phyloP scores from a whole-genome alignment of 2,888 invertebrate species.

The Willowsia nigromaculata region DNA sequence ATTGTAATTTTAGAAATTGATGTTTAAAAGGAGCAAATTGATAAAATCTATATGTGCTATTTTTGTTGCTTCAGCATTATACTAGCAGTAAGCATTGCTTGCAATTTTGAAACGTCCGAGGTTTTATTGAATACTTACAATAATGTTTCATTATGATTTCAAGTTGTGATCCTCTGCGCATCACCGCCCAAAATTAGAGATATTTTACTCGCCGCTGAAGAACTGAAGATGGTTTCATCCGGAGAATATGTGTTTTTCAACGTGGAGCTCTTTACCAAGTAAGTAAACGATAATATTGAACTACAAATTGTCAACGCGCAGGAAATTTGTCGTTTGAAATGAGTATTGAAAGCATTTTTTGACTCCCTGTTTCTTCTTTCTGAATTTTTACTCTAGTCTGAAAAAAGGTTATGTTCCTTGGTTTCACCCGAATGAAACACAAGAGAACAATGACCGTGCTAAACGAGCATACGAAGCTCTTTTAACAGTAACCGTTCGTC shows the following conservation, averaged over 20 bases:
- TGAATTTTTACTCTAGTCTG: slow-evolving; percentile 81
- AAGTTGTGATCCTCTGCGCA: slow-evolving; percentile 97
- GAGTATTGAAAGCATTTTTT: neutral
- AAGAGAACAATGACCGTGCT: slow-evolving; percentile 90
- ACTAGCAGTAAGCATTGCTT: no score
- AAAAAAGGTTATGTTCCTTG: slow-evolving; percentile 88
- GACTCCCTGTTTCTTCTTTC: neutral
- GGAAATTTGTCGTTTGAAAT: neutral
- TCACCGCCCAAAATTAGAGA: slow-evolving; percentile 92
- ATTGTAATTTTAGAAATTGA: no score
- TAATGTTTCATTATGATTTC: neutral
- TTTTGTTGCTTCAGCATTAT: no score
- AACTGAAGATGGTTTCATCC: slow-evolving; percentile 95
- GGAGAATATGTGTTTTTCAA: slow-evolving; percentile 99
- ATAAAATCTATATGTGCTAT: no score
- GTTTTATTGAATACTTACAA: no score
- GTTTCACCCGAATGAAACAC: slow-evolving; percentile 89
- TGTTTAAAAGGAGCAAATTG: no score
- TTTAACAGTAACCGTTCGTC: slow-evolving; percentile 92
- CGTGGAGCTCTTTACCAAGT: slow-evolving; percentile 98
- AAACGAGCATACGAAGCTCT: slow-evolving; percentile 92
- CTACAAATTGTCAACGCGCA: neutral
- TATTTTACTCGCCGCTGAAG: slow-evolving; percentile 95
- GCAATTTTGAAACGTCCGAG: no score
- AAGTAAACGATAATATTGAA: slow-evolving; percentile 80